Base-by-base conservation (phyloP, 2,888 invertebrate genomes). In the Osmoderma eremita region DNA sequence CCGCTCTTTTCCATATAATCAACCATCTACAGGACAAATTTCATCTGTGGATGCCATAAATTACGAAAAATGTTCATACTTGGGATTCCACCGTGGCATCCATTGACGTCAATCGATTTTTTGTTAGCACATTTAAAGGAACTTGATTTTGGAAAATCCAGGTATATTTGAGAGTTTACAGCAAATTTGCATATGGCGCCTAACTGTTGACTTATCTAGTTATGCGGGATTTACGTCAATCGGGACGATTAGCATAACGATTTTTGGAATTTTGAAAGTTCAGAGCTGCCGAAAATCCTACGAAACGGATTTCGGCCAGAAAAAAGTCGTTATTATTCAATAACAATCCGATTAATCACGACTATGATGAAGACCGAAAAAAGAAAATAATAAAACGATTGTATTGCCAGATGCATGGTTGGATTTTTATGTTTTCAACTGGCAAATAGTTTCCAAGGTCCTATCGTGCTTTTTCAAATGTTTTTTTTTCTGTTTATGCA, bases 311-410 rank as follows among this genome's bases (percentile, higher is more conserved):
- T 45, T 45, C 41, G 13, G 15, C 5, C 24, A 45, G 6, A 48
- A 61, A 58, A 61, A 61, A 61, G 30, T 45, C 5, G 17, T 45
- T 61, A 61, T 15, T 45, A 61, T 61, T 42, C 58, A 61, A 61
- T 61, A 61, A 61, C 45, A 61, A 61, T 61, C 58, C 30, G 45
- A 61, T 61, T 61, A 61, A 61, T 61, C 58, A 61, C 58, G n/a
- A 48, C 30, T 24, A n/a, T n/a, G n/a, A n/a, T 45, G 17, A 61
- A n/a, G 20, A 45, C 41, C 8, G 17, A 17, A n/a, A 10, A 24
- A 42, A 61, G 45, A 61, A 61, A 17, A 10, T 6, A 42, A 61
- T 30, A 61, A 58, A 61, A 39, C 38, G 58, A 61, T 61, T 45
- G 45, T 61, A 61, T 15, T 17, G 58, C 45, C 41, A 41, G 45